phyloP scores from a whole-genome alignment of 1,140 invertebrate genomes.

The Aphis gossypii region DNA sequence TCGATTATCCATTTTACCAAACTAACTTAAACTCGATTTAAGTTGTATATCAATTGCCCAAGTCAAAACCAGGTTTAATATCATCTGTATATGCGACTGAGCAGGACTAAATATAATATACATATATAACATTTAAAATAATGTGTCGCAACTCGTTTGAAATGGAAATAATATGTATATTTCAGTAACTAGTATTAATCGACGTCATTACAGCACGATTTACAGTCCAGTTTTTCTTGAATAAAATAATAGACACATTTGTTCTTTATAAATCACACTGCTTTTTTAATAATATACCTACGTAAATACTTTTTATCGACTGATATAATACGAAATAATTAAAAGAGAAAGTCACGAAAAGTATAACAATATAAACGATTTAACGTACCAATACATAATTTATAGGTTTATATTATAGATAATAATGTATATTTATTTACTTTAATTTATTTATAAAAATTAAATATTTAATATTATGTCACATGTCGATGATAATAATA shows the following conservation, averaged over 20 bases:
- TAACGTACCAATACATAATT: not conserved
- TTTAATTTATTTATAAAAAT: too few relatives aligned
- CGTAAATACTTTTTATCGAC: not conserved
- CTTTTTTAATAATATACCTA: not conserved
- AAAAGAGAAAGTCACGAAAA: not conserved
- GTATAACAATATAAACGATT: not conserved
- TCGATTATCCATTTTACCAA: not conserved
- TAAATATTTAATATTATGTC: not conserved
- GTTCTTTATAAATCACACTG: not conserved
- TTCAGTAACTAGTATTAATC: not conserved
- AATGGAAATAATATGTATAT: not conserved
- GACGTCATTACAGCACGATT: not conserved
- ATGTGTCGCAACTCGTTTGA: not conserved
- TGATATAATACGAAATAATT: not conserved
- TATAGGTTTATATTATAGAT: not conserved
- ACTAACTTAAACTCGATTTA: not conserved
- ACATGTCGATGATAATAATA: not conserved
- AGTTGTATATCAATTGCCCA: not conserved
- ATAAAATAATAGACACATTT: not conserved
- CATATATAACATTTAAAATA: not conserved
- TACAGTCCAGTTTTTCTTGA: not conserved
- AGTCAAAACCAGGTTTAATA: not conserved
- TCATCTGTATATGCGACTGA: not conserved
- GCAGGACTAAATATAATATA: not conserved
- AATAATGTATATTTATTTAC: not conserved